phyloP scores from a whole-genome alignment of 1,140 invertebrate genomes.

The Zaprionus davidi region DNA sequence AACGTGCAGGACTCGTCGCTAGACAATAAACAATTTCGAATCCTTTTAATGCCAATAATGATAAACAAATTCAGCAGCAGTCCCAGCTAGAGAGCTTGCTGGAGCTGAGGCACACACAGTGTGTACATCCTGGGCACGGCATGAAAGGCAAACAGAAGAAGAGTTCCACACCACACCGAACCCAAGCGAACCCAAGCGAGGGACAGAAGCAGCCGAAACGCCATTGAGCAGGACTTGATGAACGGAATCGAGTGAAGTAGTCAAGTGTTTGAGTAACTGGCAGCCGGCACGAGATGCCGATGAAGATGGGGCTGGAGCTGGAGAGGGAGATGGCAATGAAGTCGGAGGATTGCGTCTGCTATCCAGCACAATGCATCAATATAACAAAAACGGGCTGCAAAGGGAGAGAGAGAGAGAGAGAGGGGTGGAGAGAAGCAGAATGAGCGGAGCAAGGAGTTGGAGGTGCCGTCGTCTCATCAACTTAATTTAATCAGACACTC shows the following conservation, averaged over 20 bases:
- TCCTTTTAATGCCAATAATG: slow-evolving; percentile 82
- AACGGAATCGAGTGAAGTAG: slow-evolving; percentile 68
- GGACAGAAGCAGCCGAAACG: slow-evolving; percentile 60
- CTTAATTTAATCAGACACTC: slow-evolving; percentile 82
- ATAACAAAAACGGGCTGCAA: slow-evolving; percentile 77
- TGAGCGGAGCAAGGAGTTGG: slow-evolving; percentile 3
- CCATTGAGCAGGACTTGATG: slow-evolving; percentile 65
- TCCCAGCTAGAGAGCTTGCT: slow-evolving; percentile 1
- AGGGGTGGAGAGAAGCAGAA: slow-evolving; percentile 7
- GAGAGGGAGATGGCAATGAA: slow-evolving; percentile 7
- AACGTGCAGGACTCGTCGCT: slow-evolving; percentile 22
- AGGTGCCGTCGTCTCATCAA: slow-evolving; percentile 67
- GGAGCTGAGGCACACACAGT: slow-evolving; percentile 13
- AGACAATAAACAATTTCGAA: slow-evolving; percentile 83
- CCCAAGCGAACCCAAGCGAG: not conserved
- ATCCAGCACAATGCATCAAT: slow-evolving; percentile 75
- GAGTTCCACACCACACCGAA: not conserved
- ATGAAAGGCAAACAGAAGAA: slow-evolving; percentile 71
- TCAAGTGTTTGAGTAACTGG: slow-evolving; percentile 74
- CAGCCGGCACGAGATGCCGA: slow-evolving; percentile 25
- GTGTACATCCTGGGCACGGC: slow-evolving; percentile 41
- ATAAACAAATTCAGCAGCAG: slow-evolving; percentile 75
- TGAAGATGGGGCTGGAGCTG: slow-evolving; percentile 4
- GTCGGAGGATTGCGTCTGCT: slow-evolving; percentile 27
- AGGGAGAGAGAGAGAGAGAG: slow-evolving; percentile 12